Evolutionary conservation across 2,888 invertebrate species (phyloP), one percentile per base, ranked within the genome.

Genomic region (Tuberolachnus salignus): DNA sequence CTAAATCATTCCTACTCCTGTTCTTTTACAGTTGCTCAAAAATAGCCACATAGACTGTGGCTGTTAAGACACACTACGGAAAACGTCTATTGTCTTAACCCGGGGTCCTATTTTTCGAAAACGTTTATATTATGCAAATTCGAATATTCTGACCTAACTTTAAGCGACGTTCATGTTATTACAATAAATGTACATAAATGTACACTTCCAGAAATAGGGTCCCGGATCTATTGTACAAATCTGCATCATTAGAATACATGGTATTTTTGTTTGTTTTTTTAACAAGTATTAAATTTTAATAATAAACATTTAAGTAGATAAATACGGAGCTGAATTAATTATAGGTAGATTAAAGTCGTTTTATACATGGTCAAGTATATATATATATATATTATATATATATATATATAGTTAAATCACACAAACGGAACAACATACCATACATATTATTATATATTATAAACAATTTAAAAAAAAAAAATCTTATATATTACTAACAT

Each of bases 1-100:
- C 21, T 51, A 4, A 34, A 49, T 53, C 44, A 63, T 23, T 74
- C 73, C 53, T 74, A 64, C 64, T 74, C 73, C 64, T 64, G 16
- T 73, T 72, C 44, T 51, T 63, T 73, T 51, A 73, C 51, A 72
- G 51, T 42, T 72, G 61, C 61, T 72, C 51, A 34, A 51, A 61
- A 34, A 21, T 51, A 61, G 14, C 26, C 34, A 46, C 46, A 9
- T 34, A n/a, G 1, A 23, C 10, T 26, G 14, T 26, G 26, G 0
- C 16, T 6, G 1, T 51, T 49, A 61, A 49, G 9, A 63, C 34
- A 34, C 34, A 16, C 1, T 34, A 21, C 14, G 53, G n/a, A 1
- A n/a, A 46, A 23, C 16, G 21, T 13, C 14, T 16, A 59, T 46
- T 19, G 44, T 44, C 19, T 51, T 13, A 57, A 59, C 19, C 11